Base-by-base conservation (phyloP, 1,140 invertebrate genomes). In the Sarcophaga peregrina region DNA sequence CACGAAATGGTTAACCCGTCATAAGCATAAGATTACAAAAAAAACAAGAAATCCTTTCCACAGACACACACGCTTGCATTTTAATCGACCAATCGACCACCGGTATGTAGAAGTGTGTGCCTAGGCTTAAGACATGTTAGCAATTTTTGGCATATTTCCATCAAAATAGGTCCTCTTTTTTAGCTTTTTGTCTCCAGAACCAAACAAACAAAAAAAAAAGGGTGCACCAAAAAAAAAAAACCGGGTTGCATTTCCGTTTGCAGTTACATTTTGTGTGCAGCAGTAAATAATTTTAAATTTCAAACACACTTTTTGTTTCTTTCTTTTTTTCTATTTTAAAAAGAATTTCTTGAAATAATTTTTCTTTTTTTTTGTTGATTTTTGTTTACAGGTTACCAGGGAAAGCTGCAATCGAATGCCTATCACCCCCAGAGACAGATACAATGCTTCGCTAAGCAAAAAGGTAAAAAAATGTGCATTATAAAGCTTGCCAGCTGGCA, bases 91-190 rank as follows among this genome's bases (percentile, higher is more conserved):
- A 37, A 37, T 37, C 4, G 25, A 37, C 25, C 4, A 37, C 25
- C 1, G 4, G 25, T 37, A 4, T 37, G 25, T 37, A 37, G 1
- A 4, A 2, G 25, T 37, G 25, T 37, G 25, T 37, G 25, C 25
- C 25, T 37, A 37, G 25, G 25, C 25, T 37, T 37, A 37, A 37
- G 37, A 54, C 58, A n/a, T 73, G 83, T 52, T 82, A 20, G 72
- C 72, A 81, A 84, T 81, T 84, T 37, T 84, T 84, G 83, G 83
- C 83, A 84, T 74, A 84, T 82, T 84, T 84, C 83, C 83, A 84
- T 84, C 83, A 78, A 78, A 78, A 5, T 15, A 7, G 54, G 10
- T n/a, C 6, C n/a, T 7, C 6, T 62, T 68, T 17, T 37, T 37
- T 9, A 20, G n/a, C 17, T 68, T 17, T 11, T 62, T 62, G 11